A percentile compares a stretch with the other conserved stretches of the same genome.
These are phyloP conservation scores for Cnemophilus loriae DNA, from an alignment of 2,113 vertebrate genomes.

Conservation along the genomic window DNA sequence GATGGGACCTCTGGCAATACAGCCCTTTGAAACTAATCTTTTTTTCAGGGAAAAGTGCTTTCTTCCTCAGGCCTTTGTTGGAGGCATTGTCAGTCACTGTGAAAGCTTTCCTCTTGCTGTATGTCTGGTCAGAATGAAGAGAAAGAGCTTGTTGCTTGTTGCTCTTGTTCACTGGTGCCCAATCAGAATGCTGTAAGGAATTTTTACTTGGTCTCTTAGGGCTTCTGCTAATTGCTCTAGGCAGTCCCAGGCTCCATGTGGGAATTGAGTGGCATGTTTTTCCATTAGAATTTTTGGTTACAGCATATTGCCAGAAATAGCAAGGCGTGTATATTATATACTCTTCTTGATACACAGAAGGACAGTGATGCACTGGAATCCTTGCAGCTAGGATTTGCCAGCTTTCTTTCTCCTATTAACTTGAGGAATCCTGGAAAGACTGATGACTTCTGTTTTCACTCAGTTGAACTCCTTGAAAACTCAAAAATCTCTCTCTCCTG, in stretches of 20 bases:
- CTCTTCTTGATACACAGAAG: not conserved
- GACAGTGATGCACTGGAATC: not conserved
- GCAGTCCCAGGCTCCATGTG: not conserved
- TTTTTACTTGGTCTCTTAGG: not conserved
- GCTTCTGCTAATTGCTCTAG: not conserved
- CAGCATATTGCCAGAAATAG: not conserved
- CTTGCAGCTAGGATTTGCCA: not conserved
- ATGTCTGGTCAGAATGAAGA: not conserved
- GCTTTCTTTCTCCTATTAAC: not conserved
- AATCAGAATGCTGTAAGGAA: not conserved
- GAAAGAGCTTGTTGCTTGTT: not conserved
- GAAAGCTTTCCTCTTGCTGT: not conserved
- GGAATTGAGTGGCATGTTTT: not conserved
- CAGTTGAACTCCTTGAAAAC: not conserved
- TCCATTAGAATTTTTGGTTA: not conserved
- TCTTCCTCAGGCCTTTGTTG: not conserved
- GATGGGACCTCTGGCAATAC: not conserved
- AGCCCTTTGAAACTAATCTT: not conserved
- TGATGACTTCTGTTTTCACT: not conserved
- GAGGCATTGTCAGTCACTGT: not conserved
- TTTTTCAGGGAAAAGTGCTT: not conserved
- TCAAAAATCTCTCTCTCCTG: not conserved
- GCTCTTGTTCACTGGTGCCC: not conserved
- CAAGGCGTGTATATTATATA: not conserved
- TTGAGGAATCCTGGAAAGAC: not conserved